A percentile compares a stretch with the other conserved stretches of the same genome.
Conservation (phyloP, 1,140 invertebrate genomes). For the Leptinotarsa defecta region DNA sequence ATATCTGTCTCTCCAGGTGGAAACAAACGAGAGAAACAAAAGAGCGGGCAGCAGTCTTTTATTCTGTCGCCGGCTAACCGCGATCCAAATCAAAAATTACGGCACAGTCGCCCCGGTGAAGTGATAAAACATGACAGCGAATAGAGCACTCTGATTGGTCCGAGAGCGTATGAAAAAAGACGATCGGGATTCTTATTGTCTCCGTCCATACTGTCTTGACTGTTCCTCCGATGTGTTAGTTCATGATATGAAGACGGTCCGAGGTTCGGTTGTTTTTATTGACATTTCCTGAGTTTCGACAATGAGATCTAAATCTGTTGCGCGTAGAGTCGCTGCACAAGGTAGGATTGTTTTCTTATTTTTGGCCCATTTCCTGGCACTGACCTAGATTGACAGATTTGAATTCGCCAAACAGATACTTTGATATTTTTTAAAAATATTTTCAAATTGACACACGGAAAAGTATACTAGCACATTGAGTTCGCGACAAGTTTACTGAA, state of each 20-base stretch:
- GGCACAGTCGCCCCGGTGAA: slow-evolving; percentile 49
- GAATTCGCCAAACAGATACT: no score
- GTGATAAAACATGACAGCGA: slow-evolving; percentile 56
- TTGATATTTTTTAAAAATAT: no score
- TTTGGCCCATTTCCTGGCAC: not conserved
- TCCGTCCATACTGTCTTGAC: slow-evolving; percentile 37
- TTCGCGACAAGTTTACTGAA: no score
- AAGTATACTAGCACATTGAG: no score
- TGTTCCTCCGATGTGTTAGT: slow-evolving; percentile 25
- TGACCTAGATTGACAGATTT: not conserved
- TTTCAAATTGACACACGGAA: no score
- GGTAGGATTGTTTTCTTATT: slow-evolving; percentile 52
- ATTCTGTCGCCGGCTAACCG: slow-evolving; percentile 35
- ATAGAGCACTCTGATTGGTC: slow-evolving; percentile 50
- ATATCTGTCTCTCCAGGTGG: slow-evolving; percentile 29
- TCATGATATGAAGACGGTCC: slow-evolving; percentile 28
- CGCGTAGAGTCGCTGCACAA: slow-evolving; percentile 60
- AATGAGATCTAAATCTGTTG: slow-evolving; percentile 63
- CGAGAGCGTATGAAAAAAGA: slow-evolving; percentile 38
- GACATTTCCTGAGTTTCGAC: slow-evolving; percentile 21
- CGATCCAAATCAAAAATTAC: slow-evolving; percentile 49
- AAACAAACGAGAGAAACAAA: slow-evolving; percentile 40
- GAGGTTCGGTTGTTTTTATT: slow-evolving; percentile 24
- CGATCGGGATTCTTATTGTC: slow-evolving; percentile 46
- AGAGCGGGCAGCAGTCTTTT: slow-evolving; percentile 33